These are phyloP conservation scores for Drosophila lacteicornis DNA, from an alignment of 1,140 invertebrate species.

Conservation along the genomic window DNA sequence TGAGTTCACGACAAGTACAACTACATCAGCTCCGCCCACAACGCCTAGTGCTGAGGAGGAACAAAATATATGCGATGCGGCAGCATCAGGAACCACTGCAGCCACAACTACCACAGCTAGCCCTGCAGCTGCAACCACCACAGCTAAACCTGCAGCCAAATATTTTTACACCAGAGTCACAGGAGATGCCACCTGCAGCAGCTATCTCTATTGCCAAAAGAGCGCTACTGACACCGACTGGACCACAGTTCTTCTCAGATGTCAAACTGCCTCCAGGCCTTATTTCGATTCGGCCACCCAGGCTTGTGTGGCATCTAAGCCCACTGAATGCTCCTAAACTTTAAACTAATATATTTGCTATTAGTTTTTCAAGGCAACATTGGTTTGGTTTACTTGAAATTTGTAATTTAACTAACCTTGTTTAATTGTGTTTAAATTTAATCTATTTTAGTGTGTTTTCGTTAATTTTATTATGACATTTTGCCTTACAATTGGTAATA, in stretches of 20 bases:
- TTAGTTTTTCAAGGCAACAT: no score
- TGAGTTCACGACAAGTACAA: conserved; percentile 10
- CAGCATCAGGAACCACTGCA: neutral
- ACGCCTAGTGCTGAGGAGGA: neutral
- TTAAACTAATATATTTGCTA: no score
- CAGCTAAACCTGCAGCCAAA: neutral
- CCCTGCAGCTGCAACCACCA: neutral
- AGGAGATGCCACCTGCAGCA: conserved; percentile 4
- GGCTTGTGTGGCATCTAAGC: conserved; percentile 10
- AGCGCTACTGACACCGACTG: no score
- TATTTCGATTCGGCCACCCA: neutral
- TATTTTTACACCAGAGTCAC: neutral
- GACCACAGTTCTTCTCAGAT: neutral
- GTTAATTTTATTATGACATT: no score
- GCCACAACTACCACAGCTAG: neutral
- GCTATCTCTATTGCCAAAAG: conserved; percentile 25
- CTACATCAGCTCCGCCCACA: conserved; percentile 8
- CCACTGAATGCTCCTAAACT: conserved; percentile 4
- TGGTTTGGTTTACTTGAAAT: no score
- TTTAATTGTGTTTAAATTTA: neutral
- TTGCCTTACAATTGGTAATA: neutral
- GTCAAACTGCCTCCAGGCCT: neutral
- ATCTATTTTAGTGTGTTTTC: neutral
- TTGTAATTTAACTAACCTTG: no score
- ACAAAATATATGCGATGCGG: neutral